Conservation (phyloP, 2,797 vertebrate species). For the Myripristis murdjan region DNA sequence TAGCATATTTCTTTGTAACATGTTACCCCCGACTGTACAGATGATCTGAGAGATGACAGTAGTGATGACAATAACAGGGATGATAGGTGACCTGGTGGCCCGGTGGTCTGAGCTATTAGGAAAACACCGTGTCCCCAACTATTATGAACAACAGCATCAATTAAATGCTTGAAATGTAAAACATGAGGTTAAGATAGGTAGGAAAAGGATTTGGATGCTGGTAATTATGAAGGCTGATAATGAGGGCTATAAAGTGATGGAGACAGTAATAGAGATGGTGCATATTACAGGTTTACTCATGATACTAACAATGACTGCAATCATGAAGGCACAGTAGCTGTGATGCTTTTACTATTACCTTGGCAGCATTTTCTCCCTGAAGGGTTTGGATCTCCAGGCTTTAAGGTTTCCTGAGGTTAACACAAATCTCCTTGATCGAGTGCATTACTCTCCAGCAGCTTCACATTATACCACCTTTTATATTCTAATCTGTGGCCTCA, state of each 20-base stretch:
- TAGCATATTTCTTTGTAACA: no score
- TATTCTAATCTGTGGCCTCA: constrained; percentile 66
- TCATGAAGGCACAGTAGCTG: constrained; percentile 22
- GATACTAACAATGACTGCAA: constrained; percentile 26
- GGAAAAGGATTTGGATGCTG: constrained; percentile 15
- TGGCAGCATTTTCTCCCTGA: not conserved
- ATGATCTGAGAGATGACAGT: no score
- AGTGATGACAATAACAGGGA: not conserved
- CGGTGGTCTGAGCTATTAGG: not conserved
- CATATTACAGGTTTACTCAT: constrained; percentile 36
- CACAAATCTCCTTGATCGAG: constrained; percentile 45
- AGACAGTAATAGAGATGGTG: not conserved
- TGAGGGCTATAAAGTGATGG: not conserved
- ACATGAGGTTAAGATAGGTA: constrained; percentile 8
- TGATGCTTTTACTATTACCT: not conserved
- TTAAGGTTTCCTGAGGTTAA: constrained; percentile 53
- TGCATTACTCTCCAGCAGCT: constrained; percentile 39
- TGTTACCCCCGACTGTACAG: no score
- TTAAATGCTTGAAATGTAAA: constrained; percentile 1
- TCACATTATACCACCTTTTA: constrained; percentile 41
- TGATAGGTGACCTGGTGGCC: not conserved
- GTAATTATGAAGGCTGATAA: constrained; percentile 36
- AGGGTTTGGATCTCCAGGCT: not conserved
- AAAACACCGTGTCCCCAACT: no score
- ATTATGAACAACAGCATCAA: not conserved